phyloP scores from a whole-genome alignment of 2,797 vertebrate genomes.

The Myotis vivesi region DNA sequence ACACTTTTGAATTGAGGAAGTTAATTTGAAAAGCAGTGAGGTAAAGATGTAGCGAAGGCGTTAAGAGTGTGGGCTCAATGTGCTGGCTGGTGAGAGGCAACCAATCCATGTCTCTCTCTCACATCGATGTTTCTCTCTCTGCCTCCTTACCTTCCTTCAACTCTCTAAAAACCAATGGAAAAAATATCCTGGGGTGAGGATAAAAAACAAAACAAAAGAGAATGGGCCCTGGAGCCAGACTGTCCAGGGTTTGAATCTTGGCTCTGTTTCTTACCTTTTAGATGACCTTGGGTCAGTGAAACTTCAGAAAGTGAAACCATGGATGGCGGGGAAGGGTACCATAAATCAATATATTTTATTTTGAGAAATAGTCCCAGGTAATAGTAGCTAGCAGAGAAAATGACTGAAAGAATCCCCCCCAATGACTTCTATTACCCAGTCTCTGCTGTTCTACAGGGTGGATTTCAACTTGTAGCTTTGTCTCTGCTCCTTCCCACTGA shows the following conservation, averaged over 20 bases:
- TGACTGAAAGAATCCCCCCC: neutral
- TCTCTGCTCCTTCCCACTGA: neutral
- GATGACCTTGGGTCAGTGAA: neutral
- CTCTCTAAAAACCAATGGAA: too few species aligned
- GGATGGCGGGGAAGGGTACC: too few species aligned
- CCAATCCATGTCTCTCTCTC: too few species aligned
- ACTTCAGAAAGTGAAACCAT: neutral
- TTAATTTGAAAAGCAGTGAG: neutral
- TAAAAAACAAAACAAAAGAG: too few species aligned
- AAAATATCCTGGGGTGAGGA: too few species aligned
- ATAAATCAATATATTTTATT: neutral
- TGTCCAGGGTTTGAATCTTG: neutral
- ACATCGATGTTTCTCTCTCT: too few species aligned
- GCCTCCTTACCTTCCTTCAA: too few species aligned
- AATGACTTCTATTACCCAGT: neutral
- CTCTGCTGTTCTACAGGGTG: neutral
- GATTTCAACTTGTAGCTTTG: neutral
- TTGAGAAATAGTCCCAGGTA: neutral
- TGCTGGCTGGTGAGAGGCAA: too few species aligned
- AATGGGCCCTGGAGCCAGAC: neutral
- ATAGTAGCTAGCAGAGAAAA: constrained; percentile 21
- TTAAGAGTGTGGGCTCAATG: neutral
- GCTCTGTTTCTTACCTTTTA: neutral
- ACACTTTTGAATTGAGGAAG: neutral
- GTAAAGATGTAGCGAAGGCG: neutral